Percentiles rank a stretch among this genome's conserved stretches.
Evolutionary conservation across 1,140 invertebrate genomes (phyloP).

Genomic region (Hylaeus anthracinus): DNA sequence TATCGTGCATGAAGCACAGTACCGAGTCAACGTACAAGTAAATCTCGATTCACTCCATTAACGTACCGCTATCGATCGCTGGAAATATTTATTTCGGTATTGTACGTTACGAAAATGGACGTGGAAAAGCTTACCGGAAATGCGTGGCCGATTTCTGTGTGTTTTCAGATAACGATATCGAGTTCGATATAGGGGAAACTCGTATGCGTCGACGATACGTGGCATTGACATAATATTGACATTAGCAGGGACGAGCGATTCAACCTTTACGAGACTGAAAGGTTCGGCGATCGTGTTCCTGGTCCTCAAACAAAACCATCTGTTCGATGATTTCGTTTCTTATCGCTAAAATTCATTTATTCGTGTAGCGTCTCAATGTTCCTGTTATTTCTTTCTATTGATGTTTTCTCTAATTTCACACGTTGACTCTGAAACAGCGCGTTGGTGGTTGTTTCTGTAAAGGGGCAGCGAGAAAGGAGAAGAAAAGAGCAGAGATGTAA

Average conservation of each 20-base stretch:
- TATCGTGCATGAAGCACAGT: too few species aligned
- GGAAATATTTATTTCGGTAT: too few species aligned
- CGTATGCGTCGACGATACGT: neutral
- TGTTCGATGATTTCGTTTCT: neutral
- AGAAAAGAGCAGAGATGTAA: too few species aligned
- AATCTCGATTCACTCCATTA: too few species aligned
- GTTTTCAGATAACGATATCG: slow-evolving; percentile 5
- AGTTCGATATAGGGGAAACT: neutral
- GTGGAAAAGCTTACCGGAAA: neutral
- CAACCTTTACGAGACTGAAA: too few species aligned
- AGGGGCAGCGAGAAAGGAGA: too few species aligned
- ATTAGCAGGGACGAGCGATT: neutral
- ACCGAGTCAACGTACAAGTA: too few species aligned
- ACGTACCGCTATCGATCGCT: too few species aligned
- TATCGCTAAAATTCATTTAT: neutral
- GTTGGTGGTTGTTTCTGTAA: too few species aligned
- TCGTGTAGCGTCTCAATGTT: neutral
- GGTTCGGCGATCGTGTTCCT: neutral
- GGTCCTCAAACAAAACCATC: neutral
- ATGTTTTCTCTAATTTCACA: neutral
- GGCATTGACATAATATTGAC: neutral
- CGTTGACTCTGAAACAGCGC: neutral
- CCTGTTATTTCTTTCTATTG: neutral
- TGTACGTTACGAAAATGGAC: neutral
- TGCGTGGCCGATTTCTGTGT: neutral